A percentile compares a stretch with the other conserved stretches of the same genome.
Conservation (phyloP, 2,113 vertebrate species). For the Odobenus rosmarus region DNA sequence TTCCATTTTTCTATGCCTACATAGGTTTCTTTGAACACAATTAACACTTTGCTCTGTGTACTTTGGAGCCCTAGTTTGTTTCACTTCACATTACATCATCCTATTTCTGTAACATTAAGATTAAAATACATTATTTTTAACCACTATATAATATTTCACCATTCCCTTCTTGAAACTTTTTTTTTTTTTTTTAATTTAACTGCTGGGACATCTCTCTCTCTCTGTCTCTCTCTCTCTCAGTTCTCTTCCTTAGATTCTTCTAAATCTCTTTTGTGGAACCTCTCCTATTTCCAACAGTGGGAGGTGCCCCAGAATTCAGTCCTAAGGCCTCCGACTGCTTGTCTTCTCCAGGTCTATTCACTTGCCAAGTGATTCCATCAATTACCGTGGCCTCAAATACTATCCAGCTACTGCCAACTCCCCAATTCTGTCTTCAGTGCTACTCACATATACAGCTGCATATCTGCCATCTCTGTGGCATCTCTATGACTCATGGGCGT, state of each 20-base stretch:
- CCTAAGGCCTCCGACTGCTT: neutral
- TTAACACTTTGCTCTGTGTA: neutral
- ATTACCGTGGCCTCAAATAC: neutral
- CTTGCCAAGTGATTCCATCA: neutral
- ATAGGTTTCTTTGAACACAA: slow-evolving; percentile 45
- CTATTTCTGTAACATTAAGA: neutral
- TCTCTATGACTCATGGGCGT: neutral
- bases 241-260: neutral
- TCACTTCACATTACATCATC: neutral
- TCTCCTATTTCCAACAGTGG: neutral
- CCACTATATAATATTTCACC: neutral
- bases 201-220: neutral
- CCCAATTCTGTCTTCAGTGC: neutral
- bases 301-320: neutral
- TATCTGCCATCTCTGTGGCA: neutral
- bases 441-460: neutral
- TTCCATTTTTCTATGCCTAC: slow-evolving; percentile 2
- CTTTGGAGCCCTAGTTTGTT: neutral
- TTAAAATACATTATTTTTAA: slow-evolving; percentile 27
- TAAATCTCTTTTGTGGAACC: neutral
- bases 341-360: neutral
- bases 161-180: neutral
- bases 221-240: neutral
- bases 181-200: neutral
- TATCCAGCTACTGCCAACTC: neutral